Conservation (phyloP, 2,888 invertebrate genomes). For the Sarcophaga caerulescens region DNA sequence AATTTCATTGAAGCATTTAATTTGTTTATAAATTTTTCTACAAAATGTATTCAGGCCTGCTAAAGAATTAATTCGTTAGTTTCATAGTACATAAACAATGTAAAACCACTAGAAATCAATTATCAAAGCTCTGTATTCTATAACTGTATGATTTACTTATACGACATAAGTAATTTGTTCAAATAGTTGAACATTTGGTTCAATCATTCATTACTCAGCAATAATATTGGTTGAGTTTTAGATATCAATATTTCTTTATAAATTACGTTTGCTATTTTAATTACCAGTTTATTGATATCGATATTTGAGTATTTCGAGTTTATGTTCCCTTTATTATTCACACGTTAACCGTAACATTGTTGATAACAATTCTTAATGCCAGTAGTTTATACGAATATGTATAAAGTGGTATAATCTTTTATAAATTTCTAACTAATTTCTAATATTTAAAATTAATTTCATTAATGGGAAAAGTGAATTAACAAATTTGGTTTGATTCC, state of each 20-base stretch:
- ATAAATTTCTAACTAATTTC: too few relatives aligned
- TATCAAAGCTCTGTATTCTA: neutral
- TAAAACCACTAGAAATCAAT: neutral
- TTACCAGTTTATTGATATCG: conserved; percentile 30
- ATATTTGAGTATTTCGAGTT: conserved; percentile 23
- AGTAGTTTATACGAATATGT: too few relatives aligned
- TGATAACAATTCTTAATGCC: neutral
- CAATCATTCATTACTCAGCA: conserved; percentile 17
- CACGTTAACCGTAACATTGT: neutral
- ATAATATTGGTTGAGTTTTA: conserved; percentile 16
- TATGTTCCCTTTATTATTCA: neutral
- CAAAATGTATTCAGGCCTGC: neutral
- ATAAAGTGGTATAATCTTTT: too few relatives aligned
- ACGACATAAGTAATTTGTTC: conserved; percentile 29
- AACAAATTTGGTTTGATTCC: too few relatives aligned
- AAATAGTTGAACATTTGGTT: conserved; percentile 5
- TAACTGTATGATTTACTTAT: neutral
- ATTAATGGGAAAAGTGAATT: too few relatives aligned
- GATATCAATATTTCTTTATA: conserved; percentile 22
- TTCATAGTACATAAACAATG: neutral
- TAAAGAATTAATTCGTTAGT: neutral
- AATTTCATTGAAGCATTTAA: conserved; percentile 46
- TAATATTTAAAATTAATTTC: too few relatives aligned
- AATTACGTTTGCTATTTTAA: conserved; percentile 32
- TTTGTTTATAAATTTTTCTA: conserved; percentile 4